Evolutionary conservation across 30 jellyfish, hydroid and myxozoan genomes (phyloP).

Genomic region (Nemopilema nomurai): DNA sequence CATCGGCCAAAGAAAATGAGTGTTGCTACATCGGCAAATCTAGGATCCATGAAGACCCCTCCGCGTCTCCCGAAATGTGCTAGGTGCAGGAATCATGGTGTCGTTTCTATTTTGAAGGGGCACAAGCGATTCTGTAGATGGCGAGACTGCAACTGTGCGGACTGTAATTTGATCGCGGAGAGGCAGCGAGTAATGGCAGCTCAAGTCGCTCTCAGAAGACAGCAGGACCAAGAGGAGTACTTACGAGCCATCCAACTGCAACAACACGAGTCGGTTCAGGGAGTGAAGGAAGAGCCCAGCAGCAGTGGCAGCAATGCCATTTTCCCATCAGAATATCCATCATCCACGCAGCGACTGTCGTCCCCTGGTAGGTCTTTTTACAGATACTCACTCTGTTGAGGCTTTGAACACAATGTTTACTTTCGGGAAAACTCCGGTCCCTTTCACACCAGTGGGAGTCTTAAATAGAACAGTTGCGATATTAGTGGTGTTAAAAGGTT

Average conservation of each 20-base stretch:
- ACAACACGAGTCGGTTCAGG: constrained; percentile 66
- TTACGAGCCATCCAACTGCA: constrained; percentile 92
- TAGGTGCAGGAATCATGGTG: constrained; percentile 98
- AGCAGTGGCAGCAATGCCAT: constrained; percentile 53
- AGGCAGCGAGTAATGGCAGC: constrained; percentile 99
- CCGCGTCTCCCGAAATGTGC: constrained; percentile 99
- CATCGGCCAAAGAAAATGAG: constrained; percentile 44
- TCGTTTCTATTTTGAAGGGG: constrained; percentile 95
- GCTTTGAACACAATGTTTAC: too few relatives aligned
- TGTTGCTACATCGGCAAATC: constrained; percentile 71
- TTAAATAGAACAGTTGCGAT: too few relatives aligned
- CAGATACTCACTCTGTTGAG: too few relatives aligned
- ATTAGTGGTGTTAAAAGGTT: too few relatives aligned
- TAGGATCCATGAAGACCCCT: constrained; percentile 82
- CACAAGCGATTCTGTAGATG: constrained; percentile 99
- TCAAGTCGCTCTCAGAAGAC: constrained; percentile 97
- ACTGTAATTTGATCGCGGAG: constrained; percentile 97
- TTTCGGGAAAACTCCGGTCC: too few relatives aligned
- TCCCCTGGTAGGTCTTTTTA: constrained; percentile 64
- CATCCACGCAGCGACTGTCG: constrained; percentile 62
- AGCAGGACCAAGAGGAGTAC: constrained; percentile 98
- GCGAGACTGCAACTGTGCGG: constrained; percentile 98
- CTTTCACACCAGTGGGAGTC: too few relatives aligned
- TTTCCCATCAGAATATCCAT: constrained; percentile 30
- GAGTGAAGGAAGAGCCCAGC: constrained; percentile 70